Evolutionary conservation across 2,888 invertebrate species (phyloP), one percentile per base, ranked within the genome.

Genomic region (Tachina grossa): DNA sequence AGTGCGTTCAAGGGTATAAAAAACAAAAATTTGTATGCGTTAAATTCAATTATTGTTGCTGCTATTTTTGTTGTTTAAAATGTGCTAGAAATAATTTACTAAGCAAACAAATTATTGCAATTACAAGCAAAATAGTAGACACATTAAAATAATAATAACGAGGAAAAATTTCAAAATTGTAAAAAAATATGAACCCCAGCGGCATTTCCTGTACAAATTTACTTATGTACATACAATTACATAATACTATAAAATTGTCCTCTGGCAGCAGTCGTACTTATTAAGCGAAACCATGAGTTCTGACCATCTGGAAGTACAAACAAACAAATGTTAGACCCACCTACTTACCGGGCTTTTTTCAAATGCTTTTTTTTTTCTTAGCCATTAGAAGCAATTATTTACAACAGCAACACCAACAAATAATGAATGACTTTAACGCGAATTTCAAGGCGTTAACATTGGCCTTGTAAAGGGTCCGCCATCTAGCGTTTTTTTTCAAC

Each of bases 401-500:
- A 43, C 53, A 80, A 59, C 39, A 69, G 45, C 61, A 63, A 80
- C 13, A 63, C n/a, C 45, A 51, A n/a, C 31, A 57, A 69, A 16
- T 63, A 81, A 31, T 66, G 45, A 68, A 68, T 51, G 74, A 81
- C 47, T 51, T 76, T 72, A 68, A 66, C 79, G 79, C 49, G 51
- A 72, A 66, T 76, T 61, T 83, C 85, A 83, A 85, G 83, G 85
- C 76, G 80, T 80, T 83, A 79, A 80, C 83, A 80, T 83, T 85
- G 83, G 63, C 72, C 59, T 49, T 59, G 61, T 11, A n/a, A n/a
- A n/a, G n/a, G n/a, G n/a, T n/a, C n/a, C n/a, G n/a, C n/a, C n/a
- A n/a, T n/a, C n/a, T n/a, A n/a, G n/a, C n/a, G n/a, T n/a, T n/a
- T n/a, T n/a, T n/a, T n/a, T n/a, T n/a, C n/a, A n/a, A n/a, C n/a